phyloP scores from a whole-genome alignment of 2,888 invertebrate species.

The Torymus tubicola region DNA sequence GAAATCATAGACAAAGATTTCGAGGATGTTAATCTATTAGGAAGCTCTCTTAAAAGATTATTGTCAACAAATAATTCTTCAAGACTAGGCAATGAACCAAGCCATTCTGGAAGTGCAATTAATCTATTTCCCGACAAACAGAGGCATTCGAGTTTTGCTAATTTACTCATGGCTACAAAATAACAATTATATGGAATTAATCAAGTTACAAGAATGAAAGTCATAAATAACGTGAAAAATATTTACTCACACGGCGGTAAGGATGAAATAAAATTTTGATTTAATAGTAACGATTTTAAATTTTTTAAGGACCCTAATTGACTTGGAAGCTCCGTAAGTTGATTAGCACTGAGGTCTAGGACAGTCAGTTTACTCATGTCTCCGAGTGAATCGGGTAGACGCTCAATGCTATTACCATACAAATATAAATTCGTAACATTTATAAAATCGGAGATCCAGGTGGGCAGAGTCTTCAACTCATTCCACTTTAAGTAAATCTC shows the following conservation, averaged over 20 bases:
- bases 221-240: constrained; percentile 19
- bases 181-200: neutral
- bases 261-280: constrained; percentile 66
- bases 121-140: constrained; percentile 68
- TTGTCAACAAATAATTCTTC: constrained; percentile 68
- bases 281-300: constrained; percentile 64
- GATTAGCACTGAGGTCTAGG: constrained; percentile 70
- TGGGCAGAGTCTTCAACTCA: constrained; percentile 67
- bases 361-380: constrained; percentile 66
- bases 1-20: constrained; percentile 66
- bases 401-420: constrained; percentile 68
- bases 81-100: constrained; percentile 68
- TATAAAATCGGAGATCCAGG: constrained; percentile 68
- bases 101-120: constrained; percentile 69
- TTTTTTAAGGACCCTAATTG: constrained; percentile 65
- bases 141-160: constrained; percentile 66
- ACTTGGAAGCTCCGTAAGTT: constrained; percentile 63
- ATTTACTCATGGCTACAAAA: constrained; percentile 64
- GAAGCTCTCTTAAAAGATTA: constrained; percentile 69
- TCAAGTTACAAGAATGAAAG: neutral
- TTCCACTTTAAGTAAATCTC: constrained; percentile 76
- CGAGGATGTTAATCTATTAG: constrained; percentile 70
- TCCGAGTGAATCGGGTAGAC: constrained; percentile 66
- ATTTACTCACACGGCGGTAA: constrained; percentile 67
- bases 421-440: constrained; percentile 72